Base-by-base conservation (phyloP, 2,888 invertebrate species). In the Lepas anatifera region DNA sequence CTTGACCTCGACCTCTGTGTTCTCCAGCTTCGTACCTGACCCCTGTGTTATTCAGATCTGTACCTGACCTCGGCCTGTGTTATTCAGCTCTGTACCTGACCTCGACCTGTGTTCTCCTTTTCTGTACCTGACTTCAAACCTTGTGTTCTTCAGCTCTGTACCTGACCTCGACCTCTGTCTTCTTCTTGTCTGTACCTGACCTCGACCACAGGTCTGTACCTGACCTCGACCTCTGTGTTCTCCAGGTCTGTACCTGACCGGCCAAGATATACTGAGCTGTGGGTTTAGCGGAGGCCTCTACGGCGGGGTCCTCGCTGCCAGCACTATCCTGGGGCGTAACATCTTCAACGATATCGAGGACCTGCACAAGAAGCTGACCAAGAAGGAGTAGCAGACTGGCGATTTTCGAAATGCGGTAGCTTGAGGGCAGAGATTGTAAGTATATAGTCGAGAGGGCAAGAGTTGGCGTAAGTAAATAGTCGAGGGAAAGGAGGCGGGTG, bases 251-350 rank as follows among this genome's bases (percentile, higher is more conserved):
- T 77, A 75, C 70, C 70, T 80, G 8, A 72, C 73, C 13, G 80
- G 80, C 76, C 79, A 80, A 72, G 80, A 80, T 70, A 73, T 79
- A 3, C 68, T 78, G 18, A 75, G 76, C 18, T 76, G 77, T 71
- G 79, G 80, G 13, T 78, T 80, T 70, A 73, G 75, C 64, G 78
- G 78, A 27, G 78, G 77, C 35, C 71, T 78, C 69, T 74, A 74
- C 70, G 77, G 77, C 18, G 79, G 78, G 8, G 29, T 79, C 46
- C 70, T 78, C 25, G 75, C 77, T 67, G 78, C 79, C 22, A 73
- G 75, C 2, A 69, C 75, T 13, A 72, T 77, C 29, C 75, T 79
- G 11, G 72, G 77, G 67, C 73, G 78, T n/a, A 78, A 78, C 70
- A 71, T 78, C 18, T 74, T 76, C 58, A 75, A 75, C 25, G 79